phyloP scores from a whole-genome alignment of 1,140 invertebrate species.

The Trachymyrmex cornetzi region DNA sequence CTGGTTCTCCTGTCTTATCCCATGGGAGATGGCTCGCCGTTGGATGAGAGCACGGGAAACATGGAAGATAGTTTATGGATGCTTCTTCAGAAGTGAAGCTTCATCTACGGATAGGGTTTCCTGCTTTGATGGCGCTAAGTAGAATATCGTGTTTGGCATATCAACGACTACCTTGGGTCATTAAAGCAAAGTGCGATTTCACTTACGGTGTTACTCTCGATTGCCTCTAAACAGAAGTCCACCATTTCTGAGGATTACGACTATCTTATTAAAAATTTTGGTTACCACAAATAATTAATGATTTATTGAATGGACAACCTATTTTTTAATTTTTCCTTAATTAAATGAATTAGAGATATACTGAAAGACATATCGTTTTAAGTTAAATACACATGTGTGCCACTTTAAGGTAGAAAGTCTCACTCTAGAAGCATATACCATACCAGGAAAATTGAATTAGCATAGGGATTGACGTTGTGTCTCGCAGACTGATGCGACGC shows the following conservation, averaged over 20 bases:
- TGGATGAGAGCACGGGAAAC: slow-evolving; percentile 42
- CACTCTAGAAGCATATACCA: slow-evolving; percentile 39
- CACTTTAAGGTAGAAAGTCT: slow-evolving; percentile 47
- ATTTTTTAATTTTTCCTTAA: slow-evolving; percentile 21
- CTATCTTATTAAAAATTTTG: neutral
- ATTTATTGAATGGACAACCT: neutral
- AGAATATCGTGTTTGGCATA: slow-evolving; percentile 85
- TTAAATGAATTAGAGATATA: neutral
- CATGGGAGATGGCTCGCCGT: slow-evolving; percentile 47
- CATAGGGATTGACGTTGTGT: slow-evolving; percentile 70
- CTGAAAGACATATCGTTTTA: neutral
- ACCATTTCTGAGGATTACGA: neutral
- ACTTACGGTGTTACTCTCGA: neutral
- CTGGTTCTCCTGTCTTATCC: slow-evolving; percentile 51
- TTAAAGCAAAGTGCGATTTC: slow-evolving; percentile 28
- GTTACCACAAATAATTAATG: neutral
- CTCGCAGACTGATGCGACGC: slow-evolving; percentile 68
- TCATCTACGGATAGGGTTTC: slow-evolving; percentile 18
- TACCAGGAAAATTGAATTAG: slow-evolving; percentile 63
- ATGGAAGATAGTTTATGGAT: slow-evolving; percentile 68
- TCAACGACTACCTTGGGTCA: slow-evolving; percentile 70
- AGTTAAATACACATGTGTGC: neutral
- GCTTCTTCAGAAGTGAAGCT: slow-evolving; percentile 41
- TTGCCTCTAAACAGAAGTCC: neutral
- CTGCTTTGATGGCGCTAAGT: slow-evolving; percentile 78